Base-by-base conservation (phyloP, 2,888 invertebrate genomes). In the Megamerina dolium region DNA sequence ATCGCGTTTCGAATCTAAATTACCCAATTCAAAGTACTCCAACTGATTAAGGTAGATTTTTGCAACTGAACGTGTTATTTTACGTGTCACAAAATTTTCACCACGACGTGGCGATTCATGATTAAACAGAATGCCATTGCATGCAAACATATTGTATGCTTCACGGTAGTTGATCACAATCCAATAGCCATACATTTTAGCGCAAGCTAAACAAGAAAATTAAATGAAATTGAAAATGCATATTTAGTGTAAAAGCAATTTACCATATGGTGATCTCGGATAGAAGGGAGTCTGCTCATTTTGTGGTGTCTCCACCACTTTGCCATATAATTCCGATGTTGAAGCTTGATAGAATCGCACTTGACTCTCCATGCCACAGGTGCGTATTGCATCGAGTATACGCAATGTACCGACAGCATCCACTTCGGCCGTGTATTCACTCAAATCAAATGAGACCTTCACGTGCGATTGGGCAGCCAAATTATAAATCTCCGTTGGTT, bases 381-480 rank as follows among this genome's bases (percentile, higher is more conserved):
- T 90, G 53, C 91, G 77, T 43, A 96, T 89, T 0, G 96, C 95
- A 66, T 96, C 95, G 38, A 95, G 72, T 23, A 96, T 74, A 53
- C 95, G 77, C 18, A 96, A 75, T 1, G 94, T 93, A 10, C 96
- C 95, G n/a, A 95, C 80, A 0, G 87, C 95, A 71, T 95, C 94
- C 2, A 96, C 95, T 75, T 99, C 95, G 0, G 97, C 95, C 0
- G 99, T 99, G 64, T 99, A 99, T 73, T 99, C 97, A 60, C 95
- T 94, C 48, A 99, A 75, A 64, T 99, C 97, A 67, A 99, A 99
- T 0, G 97, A 99, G 27, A 96, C 94, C 75, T 97, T 97, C 2
- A 99, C 97, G 73, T 99, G 99, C 55, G 96, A 96, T 68, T 99
- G 97, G 1, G 99, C 99, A 2, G 95, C 99, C 50, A 99, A 77